These are phyloP conservation scores for Cryptoblepharus egeriae DNA, from an alignment of 2,797 vertebrate genomes.

Conservation along the genomic window DNA sequence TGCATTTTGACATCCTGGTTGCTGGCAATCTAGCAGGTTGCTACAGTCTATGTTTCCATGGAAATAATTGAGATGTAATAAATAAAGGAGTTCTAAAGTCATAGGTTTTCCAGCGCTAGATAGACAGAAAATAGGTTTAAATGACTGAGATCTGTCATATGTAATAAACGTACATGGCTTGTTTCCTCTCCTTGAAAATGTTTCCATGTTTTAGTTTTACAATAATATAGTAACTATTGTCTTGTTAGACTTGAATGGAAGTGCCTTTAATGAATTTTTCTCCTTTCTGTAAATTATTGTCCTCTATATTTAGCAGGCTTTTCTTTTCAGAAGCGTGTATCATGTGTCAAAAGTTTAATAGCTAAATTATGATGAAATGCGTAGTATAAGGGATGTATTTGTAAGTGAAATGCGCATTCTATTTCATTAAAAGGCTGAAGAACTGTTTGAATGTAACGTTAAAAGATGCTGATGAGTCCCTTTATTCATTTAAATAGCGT, in stretches of 20 bases:
- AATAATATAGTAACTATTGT: constrained; percentile 16
- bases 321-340: constrained; percentile 59
- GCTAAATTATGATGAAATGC: constrained; percentile 57
- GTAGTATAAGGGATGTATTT: constrained; percentile 60
- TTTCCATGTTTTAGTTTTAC: constrained; percentile 38
- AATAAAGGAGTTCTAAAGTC: constrained; percentile 79
- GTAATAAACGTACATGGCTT: constrained; percentile 53
- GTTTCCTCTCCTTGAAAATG: constrained; percentile 29
- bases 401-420: constrained; percentile 49
- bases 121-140: constrained; percentile 77
- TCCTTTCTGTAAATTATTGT: constrained; percentile 52
- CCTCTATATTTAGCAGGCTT: constrained; percentile 45
- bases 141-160: constrained; percentile 70
- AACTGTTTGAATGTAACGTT: constrained; percentile 44
- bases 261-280: constrained; percentile 44
- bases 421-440: constrained; percentile 37
- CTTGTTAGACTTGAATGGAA: constrained; percentile 43
- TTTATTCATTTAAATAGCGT: not conserved
- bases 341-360: constrained; percentile 65
- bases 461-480: constrained; percentile 48
- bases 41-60: constrained; percentile 77
- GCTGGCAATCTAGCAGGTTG: constrained; percentile 66
- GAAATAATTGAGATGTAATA: constrained; percentile 84
- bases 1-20: constrained; percentile 70
- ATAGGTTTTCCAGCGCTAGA: constrained; percentile 76